phyloP scores from a whole-genome alignment of 2,888 invertebrate genomes.

The Pandemis heparana region DNA sequence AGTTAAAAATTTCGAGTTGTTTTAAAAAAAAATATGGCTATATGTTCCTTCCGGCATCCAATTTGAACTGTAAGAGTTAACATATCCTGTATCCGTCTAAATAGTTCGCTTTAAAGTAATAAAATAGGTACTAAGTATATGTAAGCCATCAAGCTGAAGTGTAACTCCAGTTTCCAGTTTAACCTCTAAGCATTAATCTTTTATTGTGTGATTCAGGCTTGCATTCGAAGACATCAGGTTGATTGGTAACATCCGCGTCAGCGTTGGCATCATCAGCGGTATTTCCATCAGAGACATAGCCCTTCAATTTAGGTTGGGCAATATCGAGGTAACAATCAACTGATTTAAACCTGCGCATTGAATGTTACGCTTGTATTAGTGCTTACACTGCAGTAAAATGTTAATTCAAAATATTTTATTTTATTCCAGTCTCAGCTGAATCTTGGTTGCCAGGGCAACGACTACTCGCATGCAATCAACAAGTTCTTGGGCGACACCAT shows the following conservation, averaged over 20 bases:
- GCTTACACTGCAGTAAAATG: neutral
- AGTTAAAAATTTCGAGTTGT: too few species aligned
- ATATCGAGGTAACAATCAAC: conserved; percentile 56
- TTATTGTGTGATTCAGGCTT: conserved; percentile 50
- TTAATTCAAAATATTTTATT: neutral
- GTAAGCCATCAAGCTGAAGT: too few species aligned
- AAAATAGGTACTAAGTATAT: too few species aligned
- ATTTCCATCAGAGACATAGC: conserved; percentile 55
- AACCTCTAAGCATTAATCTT: neutral
- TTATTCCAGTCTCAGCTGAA: conserved; percentile 51
- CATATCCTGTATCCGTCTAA: too few species aligned
- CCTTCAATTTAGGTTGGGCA: conserved; percentile 55
- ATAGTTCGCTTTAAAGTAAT: too few species aligned
- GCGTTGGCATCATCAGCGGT: conserved; percentile 60
- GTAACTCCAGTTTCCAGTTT: too few species aligned
- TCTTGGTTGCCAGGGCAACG: conserved; percentile 40
- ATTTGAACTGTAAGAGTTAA: too few species aligned
- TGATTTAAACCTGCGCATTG: neutral
- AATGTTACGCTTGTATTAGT: neutral
- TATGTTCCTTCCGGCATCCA: too few species aligned
- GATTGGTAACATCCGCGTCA: conserved; percentile 52
- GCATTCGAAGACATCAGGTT: conserved; percentile 52
- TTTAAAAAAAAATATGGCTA: too few species aligned
- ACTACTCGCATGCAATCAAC: conserved; percentile 46
- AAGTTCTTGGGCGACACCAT: conserved; percentile 47